phyloP scores from a whole-genome alignment of 2,113 vertebrate species.

The Equus quagga region DNA sequence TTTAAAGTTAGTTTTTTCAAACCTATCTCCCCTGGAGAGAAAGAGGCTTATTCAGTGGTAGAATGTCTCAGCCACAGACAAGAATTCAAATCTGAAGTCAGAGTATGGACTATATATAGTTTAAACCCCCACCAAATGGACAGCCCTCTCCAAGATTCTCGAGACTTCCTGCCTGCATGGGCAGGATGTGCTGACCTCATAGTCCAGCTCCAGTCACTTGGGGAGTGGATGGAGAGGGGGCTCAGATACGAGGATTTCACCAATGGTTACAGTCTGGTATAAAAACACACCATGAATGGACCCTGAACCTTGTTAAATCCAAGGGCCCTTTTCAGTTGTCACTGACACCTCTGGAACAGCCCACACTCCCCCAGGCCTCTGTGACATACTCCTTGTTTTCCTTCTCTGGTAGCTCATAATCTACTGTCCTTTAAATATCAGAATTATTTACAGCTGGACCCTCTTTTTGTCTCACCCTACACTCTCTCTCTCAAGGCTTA shows the following conservation, averaged over 20 bases:
- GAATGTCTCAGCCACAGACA: not conserved
- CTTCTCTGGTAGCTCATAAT: not conserved
- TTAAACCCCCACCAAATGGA: not conserved
- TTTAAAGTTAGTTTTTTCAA: not conserved
- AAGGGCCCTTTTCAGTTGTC: not conserved
- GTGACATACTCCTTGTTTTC: not conserved
- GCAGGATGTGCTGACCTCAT: not conserved
- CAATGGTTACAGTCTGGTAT: not conserved
- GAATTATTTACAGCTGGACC: not conserved
- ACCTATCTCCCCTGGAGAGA: not conserved
- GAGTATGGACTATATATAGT: not conserved
- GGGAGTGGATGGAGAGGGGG: not conserved
- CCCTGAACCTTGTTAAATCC: not conserved
- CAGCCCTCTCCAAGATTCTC: not conserved
- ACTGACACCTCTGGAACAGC: not conserved
- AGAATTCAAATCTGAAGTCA: slow-evolving; percentile 24
- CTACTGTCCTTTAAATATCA: not conserved
- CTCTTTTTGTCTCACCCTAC: not conserved
- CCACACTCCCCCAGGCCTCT: not conserved
- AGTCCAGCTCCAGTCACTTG: not conserved
- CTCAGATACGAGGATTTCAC: not conserved
- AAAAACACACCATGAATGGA: not conserved
- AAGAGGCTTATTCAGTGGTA: not conserved
- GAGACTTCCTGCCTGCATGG: not conserved
- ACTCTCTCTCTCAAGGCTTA: not conserved